Evolutionary conservation across 2,888 invertebrate species (phyloP), one percentile per base, ranked within the genome.

Genomic region (Geophilus truncorum): DNA sequence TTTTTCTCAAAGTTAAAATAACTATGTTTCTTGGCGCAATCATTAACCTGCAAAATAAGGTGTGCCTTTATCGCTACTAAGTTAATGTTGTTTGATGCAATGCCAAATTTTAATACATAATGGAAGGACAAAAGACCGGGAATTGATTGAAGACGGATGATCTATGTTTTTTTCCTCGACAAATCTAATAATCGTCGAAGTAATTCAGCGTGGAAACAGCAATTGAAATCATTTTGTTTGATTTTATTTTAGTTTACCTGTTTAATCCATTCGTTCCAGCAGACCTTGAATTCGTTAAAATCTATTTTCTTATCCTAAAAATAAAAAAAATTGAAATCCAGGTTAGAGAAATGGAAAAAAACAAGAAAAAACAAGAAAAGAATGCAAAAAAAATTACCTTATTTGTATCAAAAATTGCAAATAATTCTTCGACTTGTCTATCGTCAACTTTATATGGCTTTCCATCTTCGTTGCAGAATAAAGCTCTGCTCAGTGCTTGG

Each of bases 201-300:
- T n/a, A n/a, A n/a, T n/a, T n/a, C n/a, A n/a, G n/a, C n/a, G n/a
- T n/a, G n/a, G n/a, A n/a, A 45, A 45, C 45, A 9, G 45, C 18
- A 45, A 45, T 12, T 12, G 12, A 9, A 36, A 36, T 12, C 12
- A 36, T 45, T 45, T 45, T 45, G 18, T 45, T 45, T 45, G 12
- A 36, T 36, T 7, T 32, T 32, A 32, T 32, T 32, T 32, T 9
- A 32, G 7, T 23, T 80, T 79, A 83, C 83, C 80, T 93, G 92
- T 91, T 94, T 94, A 83, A 95, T 94, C 95, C 95, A 95, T 85
- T 93, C 92, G 87, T 94, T 93, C 95, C 95, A 95, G 86, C 95
- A 95, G 86, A 93, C 88, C 80, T 92, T 90, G 86, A 96, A 95
- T 88, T 96, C 95, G 81, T 93, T 92, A 81, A 91, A 91, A 86